These are phyloP conservation scores for Antheraea pernyi DNA, from an alignment of 1,140 invertebrate genomes.

Conservation along the genomic window DNA sequence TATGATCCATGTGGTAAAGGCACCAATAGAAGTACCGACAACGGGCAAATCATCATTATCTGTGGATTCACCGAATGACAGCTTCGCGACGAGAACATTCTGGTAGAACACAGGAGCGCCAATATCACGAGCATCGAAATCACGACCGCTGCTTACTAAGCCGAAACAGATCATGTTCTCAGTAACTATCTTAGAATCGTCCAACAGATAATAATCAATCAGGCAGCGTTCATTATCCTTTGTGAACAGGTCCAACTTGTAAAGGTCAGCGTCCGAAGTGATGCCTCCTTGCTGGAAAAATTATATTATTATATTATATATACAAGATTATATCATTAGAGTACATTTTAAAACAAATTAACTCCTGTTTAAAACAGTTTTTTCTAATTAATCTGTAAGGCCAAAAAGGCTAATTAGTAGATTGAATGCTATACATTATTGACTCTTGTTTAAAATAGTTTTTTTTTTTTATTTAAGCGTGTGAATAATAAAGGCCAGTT, in stretches of 20 bases:
- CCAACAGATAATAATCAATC: constrained; percentile 11
- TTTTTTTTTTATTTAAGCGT: no score
- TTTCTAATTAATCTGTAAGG: no score
- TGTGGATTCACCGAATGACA: constrained; percentile 11
- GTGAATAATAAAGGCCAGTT: no score
- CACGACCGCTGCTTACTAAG: constrained; percentile 6
- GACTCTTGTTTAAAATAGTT: no score
- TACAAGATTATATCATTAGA: not conserved
- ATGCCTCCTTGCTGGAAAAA: constrained; percentile 33
- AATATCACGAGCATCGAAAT: constrained; percentile 20
- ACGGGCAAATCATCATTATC: constrained; percentile 8
- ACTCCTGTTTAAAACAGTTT: no score
- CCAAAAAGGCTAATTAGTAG: no score
- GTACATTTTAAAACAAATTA: no score
- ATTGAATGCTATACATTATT: no score
- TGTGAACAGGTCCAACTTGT: constrained; percentile 14
- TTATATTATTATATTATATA: no score
- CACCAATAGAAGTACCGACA: not conserved
- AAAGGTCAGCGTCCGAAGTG: constrained; percentile 18
- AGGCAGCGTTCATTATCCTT: constrained; percentile 19
- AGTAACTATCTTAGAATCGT: constrained; percentile 18
- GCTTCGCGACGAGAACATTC: constrained; percentile 10
- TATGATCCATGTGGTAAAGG: constrained; percentile 2
- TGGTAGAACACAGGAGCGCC: constrained; percentile 26
- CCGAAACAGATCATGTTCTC: constrained; percentile 32